Evolutionary conservation across 2,888 invertebrate species (phyloP), one percentile per base, ranked within the genome.

Genomic region (Caenorhabditis zanzibari): DNA sequence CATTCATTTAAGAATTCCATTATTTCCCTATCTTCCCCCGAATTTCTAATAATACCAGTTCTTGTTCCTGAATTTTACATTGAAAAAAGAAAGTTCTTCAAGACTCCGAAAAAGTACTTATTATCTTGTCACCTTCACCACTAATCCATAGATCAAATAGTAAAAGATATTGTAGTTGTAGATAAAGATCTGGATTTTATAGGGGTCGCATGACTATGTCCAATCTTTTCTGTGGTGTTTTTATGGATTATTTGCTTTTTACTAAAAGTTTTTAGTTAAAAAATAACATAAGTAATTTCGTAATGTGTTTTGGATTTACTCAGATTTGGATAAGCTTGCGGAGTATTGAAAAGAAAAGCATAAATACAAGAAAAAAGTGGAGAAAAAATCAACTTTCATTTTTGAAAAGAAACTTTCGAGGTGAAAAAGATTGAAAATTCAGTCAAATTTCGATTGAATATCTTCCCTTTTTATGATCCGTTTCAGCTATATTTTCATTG

Each of bases 121-220:
- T n/a, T 47, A 54, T 54, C 26, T 14, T 54, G 4, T 22, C 2
- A 22, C 52, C 4, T 22, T 22, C n/a, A n/a, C n/a, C 32, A 28
- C 9, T 41, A 63, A 63, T 44, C 63, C 63, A 44, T 24, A 63
- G 63, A 44, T 63, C 63, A 10, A 16, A 22, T 12, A 22, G 24
- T 61, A 16, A 24, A 41, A 41, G 38, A 38, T 61, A n/a, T 63
- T 63, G 44, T 26, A 63, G 26, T 63, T 63, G 10, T 26, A 44
- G 63, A 63, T 63, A 63, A 54, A 63, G 44, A 63, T 63, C 63
- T 63, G 7, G 32, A 2, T 28, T 41, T 16, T 44, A 14, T 47
- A 19, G 19, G 63, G 44, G 63, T 63, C 63, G 26, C 26, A 63
- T 28, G 63, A 63, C 63, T 28, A n/a, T 61, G 10, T 38, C 58